Evolutionary conservation across 2,888 invertebrate species (phyloP).

Genomic region (Xiphydria camelus): DNA sequence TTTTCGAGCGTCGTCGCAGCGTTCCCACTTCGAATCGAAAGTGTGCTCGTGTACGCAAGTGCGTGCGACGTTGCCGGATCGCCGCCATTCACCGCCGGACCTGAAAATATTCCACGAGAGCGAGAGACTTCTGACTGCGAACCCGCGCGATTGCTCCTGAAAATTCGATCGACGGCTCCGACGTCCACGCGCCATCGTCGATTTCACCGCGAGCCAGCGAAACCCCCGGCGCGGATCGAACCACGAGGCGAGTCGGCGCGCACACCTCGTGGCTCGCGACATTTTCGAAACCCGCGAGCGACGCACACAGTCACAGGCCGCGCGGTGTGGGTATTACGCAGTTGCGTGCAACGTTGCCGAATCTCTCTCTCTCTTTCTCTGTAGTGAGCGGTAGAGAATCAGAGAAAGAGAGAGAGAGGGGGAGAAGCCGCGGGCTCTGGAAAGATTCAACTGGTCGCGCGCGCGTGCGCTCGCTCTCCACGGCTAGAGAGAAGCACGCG

Average conservation of each 20-base stretch:
- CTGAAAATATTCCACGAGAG: neutral
- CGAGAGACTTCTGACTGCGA: neutral
- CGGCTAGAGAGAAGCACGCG: no score
- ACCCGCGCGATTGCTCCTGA: no score
- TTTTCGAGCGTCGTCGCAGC: neutral
- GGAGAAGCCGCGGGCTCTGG: no score
- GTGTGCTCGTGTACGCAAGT: conserved; percentile 7
- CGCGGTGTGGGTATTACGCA: neutral
- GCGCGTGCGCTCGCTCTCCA: conserved; percentile 10
- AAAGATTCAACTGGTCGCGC: no score
- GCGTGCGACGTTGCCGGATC: conserved; percentile 23
- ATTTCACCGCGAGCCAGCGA: no score
- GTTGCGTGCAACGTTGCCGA: no score
- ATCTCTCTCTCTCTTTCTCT: no score
- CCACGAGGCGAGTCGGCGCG: neutral
- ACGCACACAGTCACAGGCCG: no score
- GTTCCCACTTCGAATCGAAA: neutral
- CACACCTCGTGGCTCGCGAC: neutral
- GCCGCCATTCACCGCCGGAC: conserved; percentile 6
- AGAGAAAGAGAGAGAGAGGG: no score
- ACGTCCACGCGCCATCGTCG: neutral
- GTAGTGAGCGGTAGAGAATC: no score
- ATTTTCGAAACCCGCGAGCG: conserved; percentile 1
- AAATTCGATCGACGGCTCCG: neutral
- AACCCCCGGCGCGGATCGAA: no score